Conservation (phyloP, 1,140 invertebrate species). For the Oreohelix idahoensis region DNA sequence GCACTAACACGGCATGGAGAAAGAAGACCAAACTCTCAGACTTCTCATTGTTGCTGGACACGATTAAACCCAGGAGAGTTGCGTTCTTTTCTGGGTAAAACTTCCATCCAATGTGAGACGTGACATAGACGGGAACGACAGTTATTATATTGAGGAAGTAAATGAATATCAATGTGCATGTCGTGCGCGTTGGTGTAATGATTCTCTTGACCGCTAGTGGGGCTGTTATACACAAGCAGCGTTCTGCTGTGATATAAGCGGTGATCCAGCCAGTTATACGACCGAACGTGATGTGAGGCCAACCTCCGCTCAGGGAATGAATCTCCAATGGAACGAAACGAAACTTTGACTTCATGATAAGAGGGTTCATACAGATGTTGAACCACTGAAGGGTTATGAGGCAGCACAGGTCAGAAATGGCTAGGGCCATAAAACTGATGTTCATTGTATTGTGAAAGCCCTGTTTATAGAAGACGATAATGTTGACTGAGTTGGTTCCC, state of each 20-base stretch:
- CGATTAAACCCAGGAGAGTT: slow-evolving; percentile 13
- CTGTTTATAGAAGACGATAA: background rate
- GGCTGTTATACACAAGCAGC: slow-evolving; percentile 1
- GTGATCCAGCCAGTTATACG: slow-evolving; percentile 22
- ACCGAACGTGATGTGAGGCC: slow-evolving; percentile 1
- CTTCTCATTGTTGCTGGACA: background rate
- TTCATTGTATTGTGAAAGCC: slow-evolving; percentile 2
- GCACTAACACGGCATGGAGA: background rate
- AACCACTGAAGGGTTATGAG: background rate
- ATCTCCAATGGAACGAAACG: background rate
- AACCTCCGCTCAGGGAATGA: background rate
- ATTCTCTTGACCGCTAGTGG: slow-evolving; percentile 1
- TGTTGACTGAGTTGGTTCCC: background rate
- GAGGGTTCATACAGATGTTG: slow-evolving; percentile 12
- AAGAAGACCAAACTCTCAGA: slow-evolving; percentile 1
- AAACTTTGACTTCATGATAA: background rate
- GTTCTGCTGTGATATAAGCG: slow-evolving; percentile 14
- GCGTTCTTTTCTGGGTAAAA: slow-evolving; percentile 14
- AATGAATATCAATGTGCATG: background rate
- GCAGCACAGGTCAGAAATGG: slow-evolving; percentile 3
- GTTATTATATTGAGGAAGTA: background rate
- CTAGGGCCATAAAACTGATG: slow-evolving; percentile 10
- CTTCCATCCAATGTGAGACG: slow-evolving; percentile 13
- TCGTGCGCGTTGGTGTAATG: slow-evolving; percentile 11
- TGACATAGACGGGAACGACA: background rate